Percentiles rank a stretch among this genome's conserved stretches.
These are phyloP conservation scores for Corynorhinus townsendii DNA, from an alignment of 2,113 vertebrate species.

Conservation along the genomic window DNA sequence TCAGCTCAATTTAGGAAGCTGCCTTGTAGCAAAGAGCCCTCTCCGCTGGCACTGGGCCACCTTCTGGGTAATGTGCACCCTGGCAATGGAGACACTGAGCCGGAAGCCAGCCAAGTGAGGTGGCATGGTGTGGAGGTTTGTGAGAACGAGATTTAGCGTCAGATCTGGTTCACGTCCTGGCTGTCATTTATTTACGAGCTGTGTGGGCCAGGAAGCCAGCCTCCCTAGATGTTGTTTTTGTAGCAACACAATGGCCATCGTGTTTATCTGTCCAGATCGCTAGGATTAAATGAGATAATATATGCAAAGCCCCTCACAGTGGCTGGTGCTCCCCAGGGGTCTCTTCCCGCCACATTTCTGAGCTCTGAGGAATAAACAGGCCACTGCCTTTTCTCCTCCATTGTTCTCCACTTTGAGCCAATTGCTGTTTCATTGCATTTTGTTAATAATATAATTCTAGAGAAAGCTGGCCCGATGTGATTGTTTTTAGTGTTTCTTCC, in stretches of 20 bases:
- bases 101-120: not conserved
- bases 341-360: fast-evolving
- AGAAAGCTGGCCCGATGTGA: not conserved
- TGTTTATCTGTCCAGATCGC: not conserved
- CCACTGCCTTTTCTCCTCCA: not conserved
- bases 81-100: not conserved
- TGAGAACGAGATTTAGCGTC: not conserved
- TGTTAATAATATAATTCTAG: not conserved
- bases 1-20: not conserved
- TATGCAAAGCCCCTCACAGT: not conserved
- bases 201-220: not conserved
- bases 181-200: not conserved
- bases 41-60: not conserved
- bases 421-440: not conserved
- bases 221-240: not conserved
- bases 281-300: not conserved
- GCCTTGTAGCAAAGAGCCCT: not conserved
- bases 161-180: not conserved
- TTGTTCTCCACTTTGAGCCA: not conserved
- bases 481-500: slow-evolving; percentile 37
- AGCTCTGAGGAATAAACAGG: not conserved
- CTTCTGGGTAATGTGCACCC: not conserved
- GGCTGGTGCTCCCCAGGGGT: not conserved
- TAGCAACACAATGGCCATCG: not conserved
- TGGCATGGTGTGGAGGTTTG: not conserved